Evolutionary conservation across 2,888 invertebrate species (phyloP).

Genomic region (Deilephila elpenor): DNA sequence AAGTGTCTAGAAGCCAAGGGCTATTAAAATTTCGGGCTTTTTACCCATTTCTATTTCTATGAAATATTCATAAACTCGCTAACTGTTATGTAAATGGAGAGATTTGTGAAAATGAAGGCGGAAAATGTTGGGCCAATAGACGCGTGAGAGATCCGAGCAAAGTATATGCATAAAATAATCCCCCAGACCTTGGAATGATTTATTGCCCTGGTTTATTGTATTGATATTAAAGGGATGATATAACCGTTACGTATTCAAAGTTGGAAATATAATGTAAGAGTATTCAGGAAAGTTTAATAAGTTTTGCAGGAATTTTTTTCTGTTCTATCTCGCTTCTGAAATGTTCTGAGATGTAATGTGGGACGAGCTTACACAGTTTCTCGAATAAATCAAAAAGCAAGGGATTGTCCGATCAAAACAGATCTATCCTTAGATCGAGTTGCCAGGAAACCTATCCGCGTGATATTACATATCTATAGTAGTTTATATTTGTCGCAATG

Average conservation of each 20-base stretch:
- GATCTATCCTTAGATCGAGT: too few species aligned
- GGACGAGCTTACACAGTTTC: too few species aligned
- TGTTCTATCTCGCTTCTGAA: too few species aligned
- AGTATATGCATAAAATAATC: conserved; percentile 28
- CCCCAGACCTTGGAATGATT: conserved; percentile 19
- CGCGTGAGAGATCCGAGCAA: conserved; percentile 23
- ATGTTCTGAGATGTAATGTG: too few species aligned
- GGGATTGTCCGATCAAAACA: too few species aligned
- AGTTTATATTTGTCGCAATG: too few species aligned
- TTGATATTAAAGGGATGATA: conserved; percentile 23
- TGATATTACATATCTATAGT: too few species aligned
- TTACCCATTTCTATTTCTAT: conserved; percentile 50
- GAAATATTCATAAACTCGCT: conserved; percentile 64
- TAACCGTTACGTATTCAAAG: conserved; percentile 20
- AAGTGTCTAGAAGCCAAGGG: neutral
- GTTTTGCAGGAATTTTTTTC: neutral
- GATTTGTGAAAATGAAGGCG: conserved; percentile 58
- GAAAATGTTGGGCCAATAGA: conserved; percentile 40
- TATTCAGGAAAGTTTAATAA: conserved; percentile 12
- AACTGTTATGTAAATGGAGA: conserved; percentile 69
- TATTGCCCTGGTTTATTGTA: conserved; percentile 24
- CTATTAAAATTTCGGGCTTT: conserved; percentile 34
- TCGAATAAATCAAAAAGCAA: too few species aligned
- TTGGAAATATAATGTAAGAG: neutral
- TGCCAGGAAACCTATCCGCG: too few species aligned